Evolutionary conservation across 2,113 vertebrate species (phyloP).

Genomic region (Nothoprocta perdicaria): DNA sequence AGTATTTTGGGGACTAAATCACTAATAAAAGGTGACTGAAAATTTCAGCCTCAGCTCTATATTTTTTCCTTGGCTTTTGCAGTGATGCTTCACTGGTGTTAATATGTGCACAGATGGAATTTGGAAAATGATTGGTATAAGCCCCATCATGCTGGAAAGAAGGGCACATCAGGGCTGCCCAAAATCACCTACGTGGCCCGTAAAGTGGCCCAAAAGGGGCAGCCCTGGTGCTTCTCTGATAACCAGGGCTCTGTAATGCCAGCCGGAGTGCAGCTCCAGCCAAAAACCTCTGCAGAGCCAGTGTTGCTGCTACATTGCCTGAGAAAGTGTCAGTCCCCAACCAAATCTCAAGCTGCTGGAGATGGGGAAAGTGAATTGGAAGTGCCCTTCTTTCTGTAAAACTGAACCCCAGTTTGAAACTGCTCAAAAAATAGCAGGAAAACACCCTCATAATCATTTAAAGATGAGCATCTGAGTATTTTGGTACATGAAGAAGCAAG

Average conservation of each 20-base stretch:
- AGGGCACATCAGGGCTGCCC: background rate
- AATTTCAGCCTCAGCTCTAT: background rate
- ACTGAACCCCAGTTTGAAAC: background rate
- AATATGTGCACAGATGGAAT: background rate
- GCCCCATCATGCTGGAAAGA: background rate
- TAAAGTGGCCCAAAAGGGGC: background rate
- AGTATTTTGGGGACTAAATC: background rate
- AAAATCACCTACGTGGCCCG: fast-evolving
- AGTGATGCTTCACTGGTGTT: background rate
- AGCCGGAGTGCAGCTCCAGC: background rate
- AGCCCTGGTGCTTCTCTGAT: background rate
- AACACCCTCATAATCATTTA: background rate
- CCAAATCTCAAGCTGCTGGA: background rate
- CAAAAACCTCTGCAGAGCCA: background rate
- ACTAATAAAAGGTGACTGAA: background rate
- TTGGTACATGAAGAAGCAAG: background rate
- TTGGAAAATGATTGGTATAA: background rate
- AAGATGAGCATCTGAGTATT: background rate
- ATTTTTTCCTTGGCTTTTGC: background rate
- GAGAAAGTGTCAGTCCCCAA: background rate
- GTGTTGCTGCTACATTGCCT: background rate
- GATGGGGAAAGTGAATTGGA: background rate
- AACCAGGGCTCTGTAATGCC: background rate
- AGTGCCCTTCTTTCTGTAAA: background rate
- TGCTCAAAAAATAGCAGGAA: background rate